Percentiles rank a stretch among this genome's conserved stretches.
Evolutionary conservation across 2,797 vertebrate genomes (phyloP).

Genomic region (Sebastes ruberrimus): DNA sequence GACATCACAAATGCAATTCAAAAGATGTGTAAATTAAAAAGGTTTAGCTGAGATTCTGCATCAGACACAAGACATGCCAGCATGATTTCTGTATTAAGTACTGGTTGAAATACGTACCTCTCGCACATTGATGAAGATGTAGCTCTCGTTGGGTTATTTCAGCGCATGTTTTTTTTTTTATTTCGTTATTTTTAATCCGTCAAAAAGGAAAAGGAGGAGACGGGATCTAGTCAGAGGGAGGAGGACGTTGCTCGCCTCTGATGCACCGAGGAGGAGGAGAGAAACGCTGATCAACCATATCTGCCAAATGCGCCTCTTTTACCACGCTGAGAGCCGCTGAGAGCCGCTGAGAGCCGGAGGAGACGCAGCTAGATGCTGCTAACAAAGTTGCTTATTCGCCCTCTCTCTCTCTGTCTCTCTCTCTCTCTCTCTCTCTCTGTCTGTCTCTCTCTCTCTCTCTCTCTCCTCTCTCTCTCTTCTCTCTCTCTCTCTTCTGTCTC

Average conservation of each 20-base stretch:
- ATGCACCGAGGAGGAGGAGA: conserved; percentile 57
- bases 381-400: conserved; percentile 77
- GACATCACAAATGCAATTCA: conserved; percentile 3
- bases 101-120: conserved; percentile 70
- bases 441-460: fast-evolving
- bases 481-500: conserved; percentile 4
- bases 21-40: conserved; percentile 7
- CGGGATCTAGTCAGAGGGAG: conserved; percentile 15
- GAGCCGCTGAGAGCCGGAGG: conserved; percentile 35
- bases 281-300: conserved; percentile 77
- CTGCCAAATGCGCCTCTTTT: conserved; percentile 64
- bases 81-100: conserved; percentile 39
- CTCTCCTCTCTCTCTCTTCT: fast-evolving
- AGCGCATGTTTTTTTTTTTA: conserved; percentile 13
- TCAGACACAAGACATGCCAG: conserved; percentile 9
- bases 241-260: conserved; percentile 19
- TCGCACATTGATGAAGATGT: conserved; percentile 59
- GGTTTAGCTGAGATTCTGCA: conserved; percentile 18
- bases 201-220: conserved; percentile 21
- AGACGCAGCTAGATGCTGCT: conserved; percentile 77
- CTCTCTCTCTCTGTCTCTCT: too few species aligned
- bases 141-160: conserved; percentile 30
- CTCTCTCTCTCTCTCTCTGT: fast-evolving
- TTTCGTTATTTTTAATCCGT: conserved; percentile 49
- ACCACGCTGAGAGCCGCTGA: conserved; percentile 47